phyloP scores from a whole-genome alignment of 2,797 vertebrate species.

The Taenioides sp. region DNA sequence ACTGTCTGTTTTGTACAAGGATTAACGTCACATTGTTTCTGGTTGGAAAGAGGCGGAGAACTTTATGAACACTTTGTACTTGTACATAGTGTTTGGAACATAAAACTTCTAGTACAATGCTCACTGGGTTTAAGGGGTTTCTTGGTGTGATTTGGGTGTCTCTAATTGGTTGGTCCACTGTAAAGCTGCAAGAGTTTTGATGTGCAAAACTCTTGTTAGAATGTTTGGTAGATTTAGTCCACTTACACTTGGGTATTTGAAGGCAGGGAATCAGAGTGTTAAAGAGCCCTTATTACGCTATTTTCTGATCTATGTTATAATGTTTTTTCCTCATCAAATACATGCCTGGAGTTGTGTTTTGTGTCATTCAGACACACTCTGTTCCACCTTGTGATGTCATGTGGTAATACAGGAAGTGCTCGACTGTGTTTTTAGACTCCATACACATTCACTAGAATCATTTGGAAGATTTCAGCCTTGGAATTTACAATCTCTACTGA shows the following conservation, averaged over 20 bases:
- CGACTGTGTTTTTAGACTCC: too few species aligned
- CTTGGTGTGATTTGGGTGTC: neutral
- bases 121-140: constrained; percentile 11
- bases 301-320: too few species aligned
- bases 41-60: constrained; percentile 41
- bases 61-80: constrained; percentile 1
- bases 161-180: constrained; percentile 36
- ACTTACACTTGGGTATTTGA: constrained; percentile 21
- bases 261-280: constrained; percentile 3
- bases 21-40: constrained; percentile 71
- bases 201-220: neutral
- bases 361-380: too few species aligned
- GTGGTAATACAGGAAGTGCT: too few species aligned
- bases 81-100: constrained; percentile 31
- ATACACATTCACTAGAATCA: too few species aligned
- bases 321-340: too few species aligned
- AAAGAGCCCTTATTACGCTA: too few species aligned
- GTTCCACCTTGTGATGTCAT: too few species aligned
- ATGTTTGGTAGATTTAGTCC: constrained; percentile 7
- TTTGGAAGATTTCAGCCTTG: too few species aligned
- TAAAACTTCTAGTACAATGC: neutral
- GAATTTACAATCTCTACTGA: too few species aligned
- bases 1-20: constrained; percentile 66
- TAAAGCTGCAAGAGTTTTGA: constrained; percentile 20
- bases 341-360: too few species aligned